Conservation (phyloP, 2,113 vertebrate genomes). For the Sterrhoptilus dennistouni region DNA sequence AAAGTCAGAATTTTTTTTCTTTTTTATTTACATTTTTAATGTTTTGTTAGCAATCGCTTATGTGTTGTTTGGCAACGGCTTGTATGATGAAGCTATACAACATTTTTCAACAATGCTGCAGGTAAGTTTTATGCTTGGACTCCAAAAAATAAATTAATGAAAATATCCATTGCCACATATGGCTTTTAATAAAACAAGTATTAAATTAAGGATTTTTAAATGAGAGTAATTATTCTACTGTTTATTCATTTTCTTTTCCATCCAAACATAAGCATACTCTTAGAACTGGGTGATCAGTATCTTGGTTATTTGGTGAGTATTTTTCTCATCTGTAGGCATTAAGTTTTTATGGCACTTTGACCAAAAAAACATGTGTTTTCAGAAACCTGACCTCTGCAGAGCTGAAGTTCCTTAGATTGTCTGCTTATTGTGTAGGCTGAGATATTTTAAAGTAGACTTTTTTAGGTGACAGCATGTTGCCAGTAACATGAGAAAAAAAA, state of each 20-base stretch:
- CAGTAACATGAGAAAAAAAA: not conserved
- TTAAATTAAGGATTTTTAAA: not conserved
- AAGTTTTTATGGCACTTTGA: not conserved
- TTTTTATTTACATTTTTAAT: not conserved
- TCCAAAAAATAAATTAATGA: not conserved
- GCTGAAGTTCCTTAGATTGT: not conserved
- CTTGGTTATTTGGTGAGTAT: not conserved
- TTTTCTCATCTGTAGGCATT: not conserved
- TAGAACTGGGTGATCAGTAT: not conserved
- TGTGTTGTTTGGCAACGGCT: constrained; percentile 90
- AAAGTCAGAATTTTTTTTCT: not conserved
- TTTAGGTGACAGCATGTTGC: not conserved
- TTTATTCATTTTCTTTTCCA: not conserved
- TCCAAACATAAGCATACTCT: not conserved
- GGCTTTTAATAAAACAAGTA: not conserved
- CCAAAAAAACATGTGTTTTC: not conserved
- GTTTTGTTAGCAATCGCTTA: constrained; percentile 89
- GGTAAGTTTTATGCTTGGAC: constrained; percentile 73
- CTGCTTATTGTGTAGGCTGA: not conserved
- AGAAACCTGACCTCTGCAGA: not conserved
- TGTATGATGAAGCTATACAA: constrained; percentile 95
- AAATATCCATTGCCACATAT: not conserved
- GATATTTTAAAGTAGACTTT: not conserved
- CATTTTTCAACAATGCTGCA: constrained; percentile 95
- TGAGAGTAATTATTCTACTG: not conserved